Evolutionary conservation across 1,140 invertebrate species (phyloP), one percentile per base, ranked within the genome.

Genomic region (Drosophila aff.): DNA sequence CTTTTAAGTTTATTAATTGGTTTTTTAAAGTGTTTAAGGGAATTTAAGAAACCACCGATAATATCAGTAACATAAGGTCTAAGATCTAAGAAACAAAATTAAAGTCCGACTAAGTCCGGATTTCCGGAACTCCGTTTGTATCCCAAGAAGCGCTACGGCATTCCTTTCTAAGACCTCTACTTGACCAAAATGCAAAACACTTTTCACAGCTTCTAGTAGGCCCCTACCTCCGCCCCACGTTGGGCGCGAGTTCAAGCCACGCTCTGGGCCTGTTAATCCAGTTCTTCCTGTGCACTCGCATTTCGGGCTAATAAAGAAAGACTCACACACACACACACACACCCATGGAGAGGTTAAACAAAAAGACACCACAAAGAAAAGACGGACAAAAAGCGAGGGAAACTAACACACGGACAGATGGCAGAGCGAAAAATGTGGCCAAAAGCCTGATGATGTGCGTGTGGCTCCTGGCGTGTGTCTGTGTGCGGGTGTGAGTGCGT

Each of bases 391-490:
- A 68, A 63, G 55, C 38, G 53, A 61, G 61, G 53, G 18, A 76
- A 82, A 82, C 75, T 76, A 74, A 80, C 50, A 65, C 64, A 69
- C 71, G 59, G 75, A 57, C 36, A 62, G 21, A 62, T 49, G 53
- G 58, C 36, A 81, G 52, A 76, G 77, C 71, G 67, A 52, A 74
- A 87, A 82, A 81, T 84, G 57, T 76, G 64, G 46, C 78, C 60
- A 57, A 74, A 63, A 64, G 59, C 64, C 66, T 53, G 40, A 58
- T 65, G 59, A 28, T 63, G 59, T 67, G 47, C 67, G 58, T 77
- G 73, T 81, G 33, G 47, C 23, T 49, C 41, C 41, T 31, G 50
- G 50, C n/a, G 36, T 50, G 23, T 60, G 36, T 53, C 36, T 53
- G 38, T 23, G 40, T 26, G 13, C 40, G 44, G 46, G 62, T 58